Evolutionary conservation across 2,888 invertebrate species (phyloP).

Genomic region (Blera fallax): DNA sequence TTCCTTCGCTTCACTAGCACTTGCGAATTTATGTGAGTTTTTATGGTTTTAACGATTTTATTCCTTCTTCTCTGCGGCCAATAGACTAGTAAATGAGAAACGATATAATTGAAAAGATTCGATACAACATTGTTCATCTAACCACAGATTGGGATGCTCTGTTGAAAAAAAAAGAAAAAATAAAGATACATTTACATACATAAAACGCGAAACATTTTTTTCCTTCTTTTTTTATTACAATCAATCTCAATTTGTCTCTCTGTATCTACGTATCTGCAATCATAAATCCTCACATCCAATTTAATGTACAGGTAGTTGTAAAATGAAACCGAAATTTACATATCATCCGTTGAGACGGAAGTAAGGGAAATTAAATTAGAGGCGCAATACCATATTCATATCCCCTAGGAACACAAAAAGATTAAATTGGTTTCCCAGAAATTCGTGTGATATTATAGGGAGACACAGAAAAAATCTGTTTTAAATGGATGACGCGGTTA

Average conservation of each 20-base stretch:
- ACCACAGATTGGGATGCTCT: not conserved
- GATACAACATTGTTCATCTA: not conserved
- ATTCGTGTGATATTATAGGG: not conserved
- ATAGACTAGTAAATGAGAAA: conserved; percentile 41
- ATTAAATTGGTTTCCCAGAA: not conserved
- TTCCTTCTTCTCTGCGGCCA: conserved; percentile 7
- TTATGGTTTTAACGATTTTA: conserved; percentile 31
- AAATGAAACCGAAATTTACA: not conserved
- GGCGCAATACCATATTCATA: conserved; percentile 12
- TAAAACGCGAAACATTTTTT: not conserved
- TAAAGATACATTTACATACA: too few species aligned
- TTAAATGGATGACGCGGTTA: not conserved
- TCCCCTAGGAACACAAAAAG: not conserved
- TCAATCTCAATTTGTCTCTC: not conserved
- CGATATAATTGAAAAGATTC: conserved; percentile 42
- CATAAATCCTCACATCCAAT: conserved; percentile 24
- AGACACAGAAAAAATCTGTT: not conserved
- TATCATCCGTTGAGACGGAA: not conserved
- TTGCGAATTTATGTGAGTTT: conserved; percentile 5
- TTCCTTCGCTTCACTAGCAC: conserved; percentile 30
- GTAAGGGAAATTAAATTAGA: conserved; percentile 22
- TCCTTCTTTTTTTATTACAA: not conserved
- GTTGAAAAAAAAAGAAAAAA: not conserved
- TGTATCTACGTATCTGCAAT: not conserved
- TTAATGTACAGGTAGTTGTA: conserved; percentile 10